phyloP scores from a whole-genome alignment of 2,113 vertebrate species.

The Montifringilla adamsi region DNA sequence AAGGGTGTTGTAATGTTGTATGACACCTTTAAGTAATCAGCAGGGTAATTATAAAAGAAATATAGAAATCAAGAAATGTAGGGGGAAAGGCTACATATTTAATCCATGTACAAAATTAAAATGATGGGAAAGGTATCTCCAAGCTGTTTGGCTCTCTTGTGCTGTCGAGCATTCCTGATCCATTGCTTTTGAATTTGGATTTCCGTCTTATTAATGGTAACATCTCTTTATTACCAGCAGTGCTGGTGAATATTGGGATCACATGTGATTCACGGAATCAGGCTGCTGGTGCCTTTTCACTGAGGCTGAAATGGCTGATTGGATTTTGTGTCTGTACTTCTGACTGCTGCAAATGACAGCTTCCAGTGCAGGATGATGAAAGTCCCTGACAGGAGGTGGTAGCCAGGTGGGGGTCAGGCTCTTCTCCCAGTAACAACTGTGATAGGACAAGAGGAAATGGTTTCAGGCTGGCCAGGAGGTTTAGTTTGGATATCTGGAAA shows the following conservation, averaged over 20 bases:
- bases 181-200: background rate
- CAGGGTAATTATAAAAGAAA: background rate
- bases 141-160: background rate
- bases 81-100: background rate
- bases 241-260: background rate
- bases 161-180: background rate
- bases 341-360: background rate
- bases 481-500: background rate
- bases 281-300: background rate
- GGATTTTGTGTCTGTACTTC: background rate
- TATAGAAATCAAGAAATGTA: background rate
- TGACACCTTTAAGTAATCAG: background rate
- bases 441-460: accelerated
- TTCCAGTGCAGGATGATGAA: background rate
- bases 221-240: background rate
- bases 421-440: background rate
- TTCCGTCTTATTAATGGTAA: background rate
- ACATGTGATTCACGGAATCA: no score
- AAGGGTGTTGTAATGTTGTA: background rate
- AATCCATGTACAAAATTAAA: background rate
- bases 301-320: background rate
- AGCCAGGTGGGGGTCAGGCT: background rate
- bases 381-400: background rate
- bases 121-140: background rate
- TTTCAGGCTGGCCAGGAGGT: background rate